Percentiles rank a stretch among this genome's conserved stretches.
Conservation (phyloP, 2,888 invertebrate genomes). For the Scaeva pyrastri region DNA sequence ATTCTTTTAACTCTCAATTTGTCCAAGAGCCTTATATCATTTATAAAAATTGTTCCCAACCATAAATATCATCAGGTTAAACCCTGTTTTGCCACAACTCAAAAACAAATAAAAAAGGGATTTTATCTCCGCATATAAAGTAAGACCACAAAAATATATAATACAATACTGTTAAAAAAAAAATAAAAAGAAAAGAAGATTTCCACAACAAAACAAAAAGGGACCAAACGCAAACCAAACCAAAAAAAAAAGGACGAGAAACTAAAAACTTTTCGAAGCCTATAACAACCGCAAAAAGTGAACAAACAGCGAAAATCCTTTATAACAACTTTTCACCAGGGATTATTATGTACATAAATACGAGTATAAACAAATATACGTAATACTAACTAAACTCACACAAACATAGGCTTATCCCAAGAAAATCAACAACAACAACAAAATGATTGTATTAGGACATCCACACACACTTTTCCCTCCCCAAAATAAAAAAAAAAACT, state of each 20-base stretch:
- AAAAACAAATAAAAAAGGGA: conserved; percentile 72
- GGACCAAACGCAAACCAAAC: conserved; percentile 22
- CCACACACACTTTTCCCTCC: conserved; percentile 54
- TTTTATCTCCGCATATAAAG: conserved; percentile 32
- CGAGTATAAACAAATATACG: conserved; percentile 20
- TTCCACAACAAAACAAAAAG: conserved; percentile 52
- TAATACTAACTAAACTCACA: conserved; percentile 9
- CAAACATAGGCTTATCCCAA: conserved; percentile 1
- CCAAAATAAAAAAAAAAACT: neutral
- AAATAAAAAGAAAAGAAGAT: conserved; percentile 26
- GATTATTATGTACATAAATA: conserved; percentile 49
- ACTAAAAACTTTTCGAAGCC: conserved; percentile 73
- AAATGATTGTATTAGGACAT: conserved; percentile 69
- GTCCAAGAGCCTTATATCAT: conserved; percentile 69
- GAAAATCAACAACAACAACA: conserved; percentile 32
- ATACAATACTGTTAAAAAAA: neutral
- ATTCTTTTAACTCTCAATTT: conserved; percentile 59
- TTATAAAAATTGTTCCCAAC: conserved; percentile 70
- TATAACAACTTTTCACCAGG: conserved; percentile 76
- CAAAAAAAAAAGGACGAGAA: conserved; percentile 20
- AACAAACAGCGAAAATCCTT: conserved; percentile 76
- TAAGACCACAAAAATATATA: conserved; percentile 30
- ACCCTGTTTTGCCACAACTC: conserved; percentile 71
- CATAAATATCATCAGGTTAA: conserved; percentile 74
- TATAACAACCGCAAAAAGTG: conserved; percentile 76